phyloP scores from a whole-genome alignment of 2,113 vertebrate genomes.

The Brachyhypopomus occidentalis region DNA sequence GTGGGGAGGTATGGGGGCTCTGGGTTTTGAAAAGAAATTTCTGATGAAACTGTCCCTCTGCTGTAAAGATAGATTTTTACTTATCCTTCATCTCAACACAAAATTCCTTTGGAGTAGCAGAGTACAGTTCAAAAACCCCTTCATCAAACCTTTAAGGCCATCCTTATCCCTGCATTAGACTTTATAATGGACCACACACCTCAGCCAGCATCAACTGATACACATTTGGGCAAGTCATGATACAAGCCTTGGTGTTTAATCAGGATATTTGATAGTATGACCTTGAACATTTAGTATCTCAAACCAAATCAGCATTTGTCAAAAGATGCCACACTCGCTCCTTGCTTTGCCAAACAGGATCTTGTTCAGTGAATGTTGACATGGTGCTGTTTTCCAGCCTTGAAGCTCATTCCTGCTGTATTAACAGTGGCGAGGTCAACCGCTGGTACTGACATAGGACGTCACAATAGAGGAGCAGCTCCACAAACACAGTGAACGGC shows the following conservation, averaged over 20 bases:
- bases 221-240: not conserved
- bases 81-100: not conserved
- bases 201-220: not conserved
- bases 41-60: constrained; percentile 43
- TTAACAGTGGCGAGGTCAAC: constrained; percentile 45
- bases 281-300: constrained; percentile 55
- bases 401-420: constrained; percentile 51
- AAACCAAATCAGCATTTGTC: constrained; percentile 60
- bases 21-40: not conserved
- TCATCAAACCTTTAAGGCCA: not conserved
- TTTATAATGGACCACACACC: not conserved
- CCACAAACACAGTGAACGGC: constrained; percentile 12
- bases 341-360: constrained; percentile 51
- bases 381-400: constrained; percentile 64
- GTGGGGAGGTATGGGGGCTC: constrained; percentile 53
- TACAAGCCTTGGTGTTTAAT: constrained; percentile 18
- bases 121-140: not conserved
- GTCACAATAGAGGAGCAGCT: constrained; percentile 7
- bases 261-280: constrained; percentile 43
- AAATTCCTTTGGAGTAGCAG: not conserved
- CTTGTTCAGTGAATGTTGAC: constrained; percentile 69
- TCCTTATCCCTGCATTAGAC: not conserved
- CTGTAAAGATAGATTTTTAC: constrained; percentile 24
- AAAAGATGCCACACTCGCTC: constrained; percentile 57
- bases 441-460: constrained; percentile 34